Conservation (phyloP, 2,113 vertebrate species). For the Brienomyrus longianalis region DNA sequence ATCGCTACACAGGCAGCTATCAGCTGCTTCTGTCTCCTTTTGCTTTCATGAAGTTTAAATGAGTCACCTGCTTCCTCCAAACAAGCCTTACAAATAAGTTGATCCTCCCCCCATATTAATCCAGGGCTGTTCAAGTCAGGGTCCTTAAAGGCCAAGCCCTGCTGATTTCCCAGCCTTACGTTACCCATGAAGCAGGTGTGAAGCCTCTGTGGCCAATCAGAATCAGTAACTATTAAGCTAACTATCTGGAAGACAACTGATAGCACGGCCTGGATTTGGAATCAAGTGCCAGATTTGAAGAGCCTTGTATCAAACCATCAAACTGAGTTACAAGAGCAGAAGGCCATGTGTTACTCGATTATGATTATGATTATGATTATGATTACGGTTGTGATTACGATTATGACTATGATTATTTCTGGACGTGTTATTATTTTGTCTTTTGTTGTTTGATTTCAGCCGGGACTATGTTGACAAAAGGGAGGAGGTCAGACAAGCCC, state of each 20-base stretch:
- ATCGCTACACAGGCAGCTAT: neutral
- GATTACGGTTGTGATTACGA: too few relatives aligned
- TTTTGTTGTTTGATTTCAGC: slow-evolving; percentile 49
- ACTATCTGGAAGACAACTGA: neutral
- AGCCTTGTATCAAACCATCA: neutral
- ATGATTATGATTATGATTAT: too few relatives aligned
- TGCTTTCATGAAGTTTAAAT: neutral
- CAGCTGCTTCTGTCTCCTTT: neutral
- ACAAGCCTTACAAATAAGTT: neutral
- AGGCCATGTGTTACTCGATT: neutral
- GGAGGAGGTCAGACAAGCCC: slow-evolving; percentile 81
- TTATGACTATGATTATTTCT: neutral
- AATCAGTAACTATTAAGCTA: neutral
- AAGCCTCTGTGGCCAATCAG: neutral
- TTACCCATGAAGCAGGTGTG: neutral
- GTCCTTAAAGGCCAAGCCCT: neutral
- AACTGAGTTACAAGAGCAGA: neutral
- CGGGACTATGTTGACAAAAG: slow-evolving; percentile 82
- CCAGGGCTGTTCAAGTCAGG: neutral
- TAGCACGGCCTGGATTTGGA: neutral
- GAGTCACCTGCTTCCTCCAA: neutral
- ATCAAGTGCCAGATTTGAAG: neutral
- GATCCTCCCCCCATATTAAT: neutral
- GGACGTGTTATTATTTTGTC: neutral
- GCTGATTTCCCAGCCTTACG: neutral